Evolutionary conservation across 2,113 vertebrate genomes (phyloP).

Genomic region (Synodontis membranacea): DNA sequence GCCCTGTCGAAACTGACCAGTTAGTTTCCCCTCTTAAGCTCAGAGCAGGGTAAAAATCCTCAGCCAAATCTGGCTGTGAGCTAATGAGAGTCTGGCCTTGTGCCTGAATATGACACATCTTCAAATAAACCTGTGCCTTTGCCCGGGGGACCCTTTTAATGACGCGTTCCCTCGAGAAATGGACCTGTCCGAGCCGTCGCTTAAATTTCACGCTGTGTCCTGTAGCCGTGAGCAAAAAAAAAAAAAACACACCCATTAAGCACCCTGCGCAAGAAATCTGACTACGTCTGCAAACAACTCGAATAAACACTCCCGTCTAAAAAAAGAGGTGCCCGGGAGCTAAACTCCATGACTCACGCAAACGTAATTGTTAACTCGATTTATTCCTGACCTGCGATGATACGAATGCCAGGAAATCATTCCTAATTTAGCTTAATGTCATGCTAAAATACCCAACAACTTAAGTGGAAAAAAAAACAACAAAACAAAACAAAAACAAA

Average conservation of each 20-base stretch:
- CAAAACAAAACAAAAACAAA: conserved; percentile 18
- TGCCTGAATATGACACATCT: conserved; percentile 58
- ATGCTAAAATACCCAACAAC: not conserved
- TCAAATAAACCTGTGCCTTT: conserved; percentile 63
- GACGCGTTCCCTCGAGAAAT: conserved; percentile 50
- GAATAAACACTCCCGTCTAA: not conserved
- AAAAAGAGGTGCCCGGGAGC: not conserved
- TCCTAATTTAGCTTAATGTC: conserved; percentile 4
- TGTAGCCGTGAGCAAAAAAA: not conserved
- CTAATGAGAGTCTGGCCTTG: conserved; percentile 66
- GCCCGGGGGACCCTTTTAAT: conserved; percentile 61
- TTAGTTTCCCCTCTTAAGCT: conserved; percentile 7
- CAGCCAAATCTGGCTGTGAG: conserved; percentile 44
- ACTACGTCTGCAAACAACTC: not conserved
- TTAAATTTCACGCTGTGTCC: conserved; percentile 42
- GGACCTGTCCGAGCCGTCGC: conserved; percentile 35
- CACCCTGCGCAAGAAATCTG: not conserved
- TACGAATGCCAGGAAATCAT: not conserved
- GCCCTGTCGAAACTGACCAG: not conserved
- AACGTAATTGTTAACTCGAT: not conserved
- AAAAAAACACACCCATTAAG: not conserved
- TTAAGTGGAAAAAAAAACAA: not conserved
- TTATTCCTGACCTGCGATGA: not conserved
- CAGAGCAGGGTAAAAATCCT: conserved; percentile 41
- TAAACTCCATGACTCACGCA: not conserved